Conservation (phyloP, 2,113 vertebrate genomes). For the Tragelaphus buxtoni region DNA sequence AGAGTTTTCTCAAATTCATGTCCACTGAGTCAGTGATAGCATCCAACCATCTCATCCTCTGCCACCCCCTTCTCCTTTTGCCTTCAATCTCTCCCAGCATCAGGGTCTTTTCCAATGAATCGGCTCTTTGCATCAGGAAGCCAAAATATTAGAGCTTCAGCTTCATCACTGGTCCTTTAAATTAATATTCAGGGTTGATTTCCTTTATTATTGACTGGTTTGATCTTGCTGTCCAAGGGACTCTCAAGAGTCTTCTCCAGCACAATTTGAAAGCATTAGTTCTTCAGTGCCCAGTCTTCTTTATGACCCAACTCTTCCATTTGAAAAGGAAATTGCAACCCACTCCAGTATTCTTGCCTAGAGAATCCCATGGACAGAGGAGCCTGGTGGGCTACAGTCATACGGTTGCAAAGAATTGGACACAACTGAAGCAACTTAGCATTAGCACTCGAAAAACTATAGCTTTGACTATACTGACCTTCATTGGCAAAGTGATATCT, state of each 20-base stretch:
- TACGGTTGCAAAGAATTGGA: accelerated
- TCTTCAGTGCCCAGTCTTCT: not conserved
- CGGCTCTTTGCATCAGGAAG: not conserved
- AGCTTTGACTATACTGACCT: not conserved
- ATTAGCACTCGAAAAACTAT: not conserved
- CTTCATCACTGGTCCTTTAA: not conserved
- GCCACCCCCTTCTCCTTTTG: not conserved
- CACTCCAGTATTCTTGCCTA: not conserved
- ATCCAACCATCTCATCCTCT: too few relatives aligned
- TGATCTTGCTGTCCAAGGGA: not conserved
- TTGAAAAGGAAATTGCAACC: not conserved
- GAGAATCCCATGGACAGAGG: not conserved
- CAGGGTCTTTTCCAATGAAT: not conserved
- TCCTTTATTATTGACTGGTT: not conserved
- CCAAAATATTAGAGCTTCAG: not conserved
- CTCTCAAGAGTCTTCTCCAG: not conserved
- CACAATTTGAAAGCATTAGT: not conserved
- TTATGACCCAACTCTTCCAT: not conserved
- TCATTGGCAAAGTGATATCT: not conserved
- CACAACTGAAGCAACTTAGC: not conserved
- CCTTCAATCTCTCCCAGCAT: not conserved
- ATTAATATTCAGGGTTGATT: not conserved
- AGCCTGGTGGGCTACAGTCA: not conserved
- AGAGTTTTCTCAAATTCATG: not conserved
- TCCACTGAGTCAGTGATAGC: not conserved